Base-by-base conservation (phyloP, 1,140 invertebrate genomes). In the Bombus waltoni region DNA sequence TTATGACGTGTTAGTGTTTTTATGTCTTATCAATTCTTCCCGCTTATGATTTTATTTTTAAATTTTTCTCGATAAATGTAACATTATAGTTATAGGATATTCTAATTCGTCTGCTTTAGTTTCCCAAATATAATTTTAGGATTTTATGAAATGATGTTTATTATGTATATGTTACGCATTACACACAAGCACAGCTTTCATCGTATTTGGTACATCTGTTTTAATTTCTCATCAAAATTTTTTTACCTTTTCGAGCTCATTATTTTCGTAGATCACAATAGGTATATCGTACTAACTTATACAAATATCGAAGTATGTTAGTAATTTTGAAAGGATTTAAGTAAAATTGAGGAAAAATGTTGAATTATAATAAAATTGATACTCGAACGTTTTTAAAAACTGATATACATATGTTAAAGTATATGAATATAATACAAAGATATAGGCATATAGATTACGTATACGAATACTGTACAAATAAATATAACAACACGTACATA, bases 141-240 rank as follows among this genome's bases (percentile, higher is more conserved):
- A 76, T 83, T 35, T 75, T 75, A 13, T 11, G 22, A 47, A 28
- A 28, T 40, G n/a, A 28, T 10, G 53, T 32, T 71, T 68, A 68
- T 47, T 72, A 72, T 25, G 32, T 80, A 80, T 32, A 42, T 57
- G 42, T 80, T 88, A 59, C 38, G 65, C 62, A 57, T 76, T 66
- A 83, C 25, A 62, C 62, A 83, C 81, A 42, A 81, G 80, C 80
- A 81, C 80, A 81, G 80, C 80, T 81, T 81, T 73, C 11, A 81
- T 81, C 35, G 68, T 72, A 72, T 59, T 72, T 81, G 32, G 47
- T 81, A 38, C 47, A 72, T 40, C 32, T 40, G 53, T 81, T 62
- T 66, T 9, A 65, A 42, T 77, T 65, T 38, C 32, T 75, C 3
- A 8, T 75, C 53, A 1, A 53, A 22, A 11, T 42, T 32, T 62